These are phyloP conservation scores for Danaus melanippus DNA, from an alignment of 1,140 invertebrate species.

Conservation along the genomic window DNA sequence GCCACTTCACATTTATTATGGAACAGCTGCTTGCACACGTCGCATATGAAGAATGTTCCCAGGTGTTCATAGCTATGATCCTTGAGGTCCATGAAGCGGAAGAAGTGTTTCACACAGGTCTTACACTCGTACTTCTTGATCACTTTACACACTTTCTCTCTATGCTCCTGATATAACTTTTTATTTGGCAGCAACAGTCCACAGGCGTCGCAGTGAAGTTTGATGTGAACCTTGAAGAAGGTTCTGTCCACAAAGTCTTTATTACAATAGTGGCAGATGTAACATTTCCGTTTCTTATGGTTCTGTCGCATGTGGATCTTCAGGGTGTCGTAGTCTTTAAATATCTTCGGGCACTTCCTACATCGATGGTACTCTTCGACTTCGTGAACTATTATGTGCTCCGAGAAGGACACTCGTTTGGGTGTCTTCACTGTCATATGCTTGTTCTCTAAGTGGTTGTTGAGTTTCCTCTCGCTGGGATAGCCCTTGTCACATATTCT, in stretches of 20 bases:
- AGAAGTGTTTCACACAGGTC: conserved; percentile 37
- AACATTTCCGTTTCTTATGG: conserved; percentile 59
- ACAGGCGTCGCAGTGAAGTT: conserved; percentile 50
- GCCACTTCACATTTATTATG: conserved; percentile 40
- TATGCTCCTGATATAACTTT: conserved; percentile 34
- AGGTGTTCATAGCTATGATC: conserved; percentile 54
- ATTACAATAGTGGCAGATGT: conserved; percentile 54
- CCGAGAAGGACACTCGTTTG: conserved; percentile 56
- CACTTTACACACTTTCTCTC: conserved; percentile 30
- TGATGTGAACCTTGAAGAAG: conserved; percentile 60
- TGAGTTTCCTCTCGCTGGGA: conserved; percentile 35
- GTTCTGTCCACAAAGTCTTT: conserved; percentile 52
- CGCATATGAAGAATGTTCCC: conserved; percentile 38
- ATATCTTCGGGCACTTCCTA: conserved; percentile 52
- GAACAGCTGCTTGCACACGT: conserved; percentile 56
- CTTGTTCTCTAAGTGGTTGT: conserved; percentile 49
- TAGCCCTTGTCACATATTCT: conserved; percentile 48
- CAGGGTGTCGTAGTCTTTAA: conserved; percentile 38
- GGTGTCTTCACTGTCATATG: conserved; percentile 37
- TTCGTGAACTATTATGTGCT: conserved; percentile 48
- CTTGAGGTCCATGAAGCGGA: conserved; percentile 47
- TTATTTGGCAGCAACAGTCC: conserved; percentile 36
- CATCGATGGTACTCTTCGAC: conserved; percentile 52
- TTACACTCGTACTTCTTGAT: conserved; percentile 43
- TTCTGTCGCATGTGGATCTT: conserved; percentile 44